Percentiles rank a stretch among this genome's conserved stretches.
Evolutionary conservation across 1,140 invertebrate species (phyloP).

Genomic region (Metaphire vulgaris): DNA sequence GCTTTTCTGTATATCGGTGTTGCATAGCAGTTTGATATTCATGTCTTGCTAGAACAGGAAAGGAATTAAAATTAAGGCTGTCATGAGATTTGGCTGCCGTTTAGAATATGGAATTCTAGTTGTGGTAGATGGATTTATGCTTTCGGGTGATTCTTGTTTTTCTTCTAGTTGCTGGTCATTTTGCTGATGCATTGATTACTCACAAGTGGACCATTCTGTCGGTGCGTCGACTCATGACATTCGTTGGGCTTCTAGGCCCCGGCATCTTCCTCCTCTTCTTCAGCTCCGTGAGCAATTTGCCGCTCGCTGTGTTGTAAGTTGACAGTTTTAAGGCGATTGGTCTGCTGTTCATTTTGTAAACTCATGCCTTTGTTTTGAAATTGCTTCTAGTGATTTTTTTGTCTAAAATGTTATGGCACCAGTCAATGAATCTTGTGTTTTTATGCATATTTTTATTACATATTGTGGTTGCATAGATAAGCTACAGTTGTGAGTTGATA

Average conservation of each 20-base stretch:
- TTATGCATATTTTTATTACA: too few species aligned
- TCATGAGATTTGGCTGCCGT: too few species aligned
- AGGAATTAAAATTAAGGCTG: too few species aligned
- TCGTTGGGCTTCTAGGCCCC: constrained; percentile 68
- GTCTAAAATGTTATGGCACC: not conserved
- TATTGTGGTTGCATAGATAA: too few species aligned
- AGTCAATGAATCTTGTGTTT: too few species aligned
- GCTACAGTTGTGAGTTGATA: too few species aligned
- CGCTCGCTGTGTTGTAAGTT: constrained; percentile 64
- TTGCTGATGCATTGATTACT: constrained; percentile 64
- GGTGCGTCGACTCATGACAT: constrained; percentile 68
- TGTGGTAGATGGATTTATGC: too few species aligned
- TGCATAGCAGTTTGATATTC: too few species aligned
- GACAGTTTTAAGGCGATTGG: not conserved
- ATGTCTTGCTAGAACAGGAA: too few species aligned
- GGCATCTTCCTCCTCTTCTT: constrained; percentile 67
- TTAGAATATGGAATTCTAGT: too few species aligned
- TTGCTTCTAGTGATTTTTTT: not conserved
- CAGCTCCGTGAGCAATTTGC: constrained; percentile 65
- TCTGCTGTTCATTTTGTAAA: not conserved
- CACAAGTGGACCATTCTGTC: constrained; percentile 66
- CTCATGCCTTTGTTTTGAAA: not conserved
- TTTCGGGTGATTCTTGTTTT: not conserved
- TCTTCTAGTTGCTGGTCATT: constrained; percentile 63
- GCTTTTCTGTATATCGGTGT: too few species aligned